A percentile compares a stretch with the other conserved stretches of the same genome.
phyloP scores from a whole-genome alignment of 2,888 invertebrate species.

The Drosophila niveifrons region DNA sequence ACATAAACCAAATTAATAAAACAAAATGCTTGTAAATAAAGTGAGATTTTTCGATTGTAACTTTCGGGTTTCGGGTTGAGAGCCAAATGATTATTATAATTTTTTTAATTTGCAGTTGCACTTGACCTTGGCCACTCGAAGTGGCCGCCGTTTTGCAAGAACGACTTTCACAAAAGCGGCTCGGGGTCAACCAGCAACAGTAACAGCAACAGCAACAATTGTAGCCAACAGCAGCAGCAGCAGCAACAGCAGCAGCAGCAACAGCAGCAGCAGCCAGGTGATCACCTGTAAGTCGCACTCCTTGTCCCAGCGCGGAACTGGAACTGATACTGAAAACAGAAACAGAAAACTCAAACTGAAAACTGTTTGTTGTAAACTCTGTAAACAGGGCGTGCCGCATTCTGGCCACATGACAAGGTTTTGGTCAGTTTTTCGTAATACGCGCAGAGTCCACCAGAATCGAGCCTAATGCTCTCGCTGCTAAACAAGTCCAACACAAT shows the following conservation, averaged over 20 bases:
- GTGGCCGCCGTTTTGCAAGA: constrained; percentile 72
- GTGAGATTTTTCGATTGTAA: constrained; percentile 58
- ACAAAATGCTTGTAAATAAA: constrained; percentile 59
- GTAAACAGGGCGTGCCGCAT: constrained; percentile 54
- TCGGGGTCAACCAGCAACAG: constrained; percentile 51
- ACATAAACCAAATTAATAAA: background rate
- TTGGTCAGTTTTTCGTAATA: constrained; percentile 38
- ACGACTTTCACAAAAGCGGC: constrained; percentile 79
- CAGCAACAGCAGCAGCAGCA: constrained; percentile 11
- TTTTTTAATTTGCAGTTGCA: constrained; percentile 77
- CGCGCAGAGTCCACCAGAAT: background rate
- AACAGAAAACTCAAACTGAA: background rate
- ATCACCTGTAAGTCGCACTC: constrained; percentile 48
- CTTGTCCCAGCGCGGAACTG: constrained; percentile 56
- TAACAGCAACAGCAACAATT: constrained; percentile 24
- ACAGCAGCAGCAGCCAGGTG: constrained; percentile 21
- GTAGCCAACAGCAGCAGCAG: constrained; percentile 17
- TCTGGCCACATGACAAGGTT: constrained; percentile 58
- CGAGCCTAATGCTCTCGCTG: constrained; percentile 3
- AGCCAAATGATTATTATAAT: constrained; percentile 24
- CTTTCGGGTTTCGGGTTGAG: constrained; percentile 15
- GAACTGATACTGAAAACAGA: constrained; percentile 31
- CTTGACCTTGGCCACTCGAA: constrained; percentile 75
- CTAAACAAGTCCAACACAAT: constrained; percentile 2
- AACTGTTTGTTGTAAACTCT: background rate